Evolutionary conservation across 1,140 invertebrate species (phyloP).

Genomic region (Trachelipus rathkii): DNA sequence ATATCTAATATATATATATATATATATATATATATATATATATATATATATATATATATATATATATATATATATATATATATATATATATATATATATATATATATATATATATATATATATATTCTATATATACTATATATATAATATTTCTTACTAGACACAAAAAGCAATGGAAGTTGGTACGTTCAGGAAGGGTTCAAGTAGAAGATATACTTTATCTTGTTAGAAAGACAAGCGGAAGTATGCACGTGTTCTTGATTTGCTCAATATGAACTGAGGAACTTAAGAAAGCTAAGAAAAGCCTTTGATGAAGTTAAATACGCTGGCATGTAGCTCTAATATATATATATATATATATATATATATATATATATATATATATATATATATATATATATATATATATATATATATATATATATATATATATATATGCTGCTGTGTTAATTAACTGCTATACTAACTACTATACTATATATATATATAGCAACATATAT

Average conservation of each 20-base stretch:
- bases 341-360: background rate
- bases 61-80: too few relatives aligned
- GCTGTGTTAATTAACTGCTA: too few relatives aligned
- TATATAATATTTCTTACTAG: slow-evolving; percentile 55
- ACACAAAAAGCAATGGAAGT: slow-evolving; percentile 90
- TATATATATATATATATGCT: too few relatives aligned
- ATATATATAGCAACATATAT: too few relatives aligned
- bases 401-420: too few relatives aligned
- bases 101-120: slow-evolving; percentile 22
- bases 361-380: too few relatives aligned
- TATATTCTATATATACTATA: slow-evolving; percentile 32
- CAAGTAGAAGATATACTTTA: slow-evolving; percentile 98
- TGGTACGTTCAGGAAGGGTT: slow-evolving; percentile 84
- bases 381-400: too few relatives aligned
- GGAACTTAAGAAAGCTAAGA: slow-evolving; percentile 94
- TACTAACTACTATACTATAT: too few relatives aligned
- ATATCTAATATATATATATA: too few relatives aligned
- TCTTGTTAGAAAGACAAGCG: slow-evolving; percentile 90
- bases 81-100: slow-evolving; percentile 22
- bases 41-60: too few relatives aligned
- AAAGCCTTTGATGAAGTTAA: slow-evolving; percentile 99
- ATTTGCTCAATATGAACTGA: slow-evolving; percentile 98
- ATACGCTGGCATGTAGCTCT: slow-evolving; percentile 60
- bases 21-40: too few relatives aligned
- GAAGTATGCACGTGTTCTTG: slow-evolving; percentile 97